A percentile compares a stretch with the other conserved stretches of the same genome.
Conservation (phyloP, 2,797 vertebrate genomes). For the Cryptoblepharus egeriae region DNA sequence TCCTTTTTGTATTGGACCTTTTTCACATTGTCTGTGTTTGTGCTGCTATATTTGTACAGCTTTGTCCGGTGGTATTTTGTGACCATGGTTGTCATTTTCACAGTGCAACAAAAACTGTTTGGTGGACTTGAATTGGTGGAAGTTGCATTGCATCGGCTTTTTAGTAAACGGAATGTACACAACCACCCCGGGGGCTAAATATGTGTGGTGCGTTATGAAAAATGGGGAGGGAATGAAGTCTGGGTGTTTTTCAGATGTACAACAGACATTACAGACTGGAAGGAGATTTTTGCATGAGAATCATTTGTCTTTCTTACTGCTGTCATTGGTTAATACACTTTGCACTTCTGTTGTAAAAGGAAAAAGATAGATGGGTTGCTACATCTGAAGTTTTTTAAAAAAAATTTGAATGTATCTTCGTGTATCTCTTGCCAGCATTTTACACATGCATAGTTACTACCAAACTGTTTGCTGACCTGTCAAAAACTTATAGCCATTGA, state of each 20-base stretch:
- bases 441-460: slow-evolving; percentile 52
- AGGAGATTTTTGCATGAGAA: slow-evolving; percentile 77
- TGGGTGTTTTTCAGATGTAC: slow-evolving; percentile 37
- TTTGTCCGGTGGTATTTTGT: slow-evolving; percentile 84
- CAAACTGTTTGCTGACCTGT: slow-evolving; percentile 68
- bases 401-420: slow-evolving; percentile 77
- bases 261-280: slow-evolving; percentile 59
- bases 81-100: slow-evolving; percentile 78
- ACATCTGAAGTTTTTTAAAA: slow-evolving; percentile 45
- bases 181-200: slow-evolving; percentile 50
- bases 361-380: slow-evolving; percentile 60
- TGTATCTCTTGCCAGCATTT: slow-evolving; percentile 62
- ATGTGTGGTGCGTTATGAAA: neutral
- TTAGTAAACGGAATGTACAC: slow-evolving; percentile 57
- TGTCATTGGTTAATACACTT: slow-evolving; percentile 71
- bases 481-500: slow-evolving; percentile 32
- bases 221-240: neutral
- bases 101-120: slow-evolving; percentile 85
- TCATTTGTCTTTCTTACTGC: slow-evolving; percentile 61
- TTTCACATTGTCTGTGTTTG: slow-evolving; percentile 82
- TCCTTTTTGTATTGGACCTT: slow-evolving; percentile 91
- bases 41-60: slow-evolving; percentile 83
- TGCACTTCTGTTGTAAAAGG: slow-evolving; percentile 69
- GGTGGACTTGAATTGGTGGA: slow-evolving; percentile 94
- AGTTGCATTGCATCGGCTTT: slow-evolving; percentile 85